phyloP scores from a whole-genome alignment of 2,888 invertebrate species.

The Trachelus iudaicus region DNA sequence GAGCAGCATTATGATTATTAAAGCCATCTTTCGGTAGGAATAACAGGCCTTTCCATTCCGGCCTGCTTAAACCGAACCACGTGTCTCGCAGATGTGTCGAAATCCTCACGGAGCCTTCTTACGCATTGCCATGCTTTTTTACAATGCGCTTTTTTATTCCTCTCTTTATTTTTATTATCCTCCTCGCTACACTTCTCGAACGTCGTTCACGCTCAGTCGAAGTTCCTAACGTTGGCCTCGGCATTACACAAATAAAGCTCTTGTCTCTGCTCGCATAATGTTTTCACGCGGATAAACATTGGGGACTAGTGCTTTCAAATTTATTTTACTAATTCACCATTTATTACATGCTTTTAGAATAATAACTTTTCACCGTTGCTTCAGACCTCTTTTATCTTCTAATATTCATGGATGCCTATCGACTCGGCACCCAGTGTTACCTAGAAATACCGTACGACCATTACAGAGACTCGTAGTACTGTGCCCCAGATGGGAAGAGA shows the following conservation, averaged over 20 bases:
- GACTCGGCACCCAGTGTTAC: neutral
- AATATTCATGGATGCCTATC: neutral
- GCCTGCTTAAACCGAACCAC: neutral
- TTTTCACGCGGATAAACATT: neutral
- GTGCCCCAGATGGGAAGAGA: neutral
- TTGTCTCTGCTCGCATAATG: neutral
- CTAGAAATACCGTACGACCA: neutral
- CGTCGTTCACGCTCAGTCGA: neutral
- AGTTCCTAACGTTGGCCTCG: neutral
- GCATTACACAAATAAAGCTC: neutral
- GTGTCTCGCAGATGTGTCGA: neutral
- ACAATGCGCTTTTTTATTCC: neutral
- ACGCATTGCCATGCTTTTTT: neutral
- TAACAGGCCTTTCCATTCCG: neutral
- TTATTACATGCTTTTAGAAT: neutral
- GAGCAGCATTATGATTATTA: neutral
- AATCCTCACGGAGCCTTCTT: neutral
- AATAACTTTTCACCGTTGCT: neutral
- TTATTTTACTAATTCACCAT: neutral
- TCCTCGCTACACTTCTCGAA: neutral
- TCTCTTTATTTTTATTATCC: neutral
- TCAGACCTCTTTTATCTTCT: neutral
- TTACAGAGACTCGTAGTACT: neutral
- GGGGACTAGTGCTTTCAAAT: neutral
- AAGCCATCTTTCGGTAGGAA: neutral